Evolutionary conservation across 2,888 invertebrate genomes (phyloP), one percentile per base, ranked within the genome.

Genomic region (Phragmatobia fuliginosa): DNA sequence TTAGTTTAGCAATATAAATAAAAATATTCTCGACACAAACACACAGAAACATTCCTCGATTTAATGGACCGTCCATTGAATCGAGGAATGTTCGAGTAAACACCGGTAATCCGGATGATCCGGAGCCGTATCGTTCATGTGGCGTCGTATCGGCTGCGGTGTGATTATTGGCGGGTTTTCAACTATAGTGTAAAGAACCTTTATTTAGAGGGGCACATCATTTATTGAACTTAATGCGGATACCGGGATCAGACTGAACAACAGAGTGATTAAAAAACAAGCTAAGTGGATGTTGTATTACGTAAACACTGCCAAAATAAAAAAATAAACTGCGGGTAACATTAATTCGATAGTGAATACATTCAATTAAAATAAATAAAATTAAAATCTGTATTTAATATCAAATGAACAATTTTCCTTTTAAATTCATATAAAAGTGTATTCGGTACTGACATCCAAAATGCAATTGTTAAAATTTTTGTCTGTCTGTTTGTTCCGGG

Each of bases 71-170:
- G 45, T n/a, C n/a, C n/a, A n/a, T n/a, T n/a, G n/a, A n/a, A n/a
- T n/a, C n/a, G n/a, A n/a, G n/a, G n/a, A n/a, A n/a, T 60, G 52
- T 75, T 67, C 32, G 1, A 68, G 77, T 78, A 83, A 83, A 83
- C 78, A 83, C 77, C 79, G 60, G 73, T 85, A 83, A 85, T 77
- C 85, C 83, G 86, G 85, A 85, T 87, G 61, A 87, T 85, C 85
- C 82, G 67, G 59, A 8, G 67, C 52, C 69, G 74, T 74, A 85
- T 85, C 72, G 77, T 79, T 80, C 77, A 80, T 68, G 70, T 75
- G 86, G 86, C 86, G 87, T 76, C 87, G 61, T 67, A 58, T 2
- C 45, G 80, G 66, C 68, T 64, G 36, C 25, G 59, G 68, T 16
- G n/a, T 31, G 38, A 62, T 16, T 38, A 66, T 56, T 67, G 38